Evolutionary conservation across 2,113 vertebrate genomes (phyloP).

Genomic region (Mesembrinibis cayennensis): DNA sequence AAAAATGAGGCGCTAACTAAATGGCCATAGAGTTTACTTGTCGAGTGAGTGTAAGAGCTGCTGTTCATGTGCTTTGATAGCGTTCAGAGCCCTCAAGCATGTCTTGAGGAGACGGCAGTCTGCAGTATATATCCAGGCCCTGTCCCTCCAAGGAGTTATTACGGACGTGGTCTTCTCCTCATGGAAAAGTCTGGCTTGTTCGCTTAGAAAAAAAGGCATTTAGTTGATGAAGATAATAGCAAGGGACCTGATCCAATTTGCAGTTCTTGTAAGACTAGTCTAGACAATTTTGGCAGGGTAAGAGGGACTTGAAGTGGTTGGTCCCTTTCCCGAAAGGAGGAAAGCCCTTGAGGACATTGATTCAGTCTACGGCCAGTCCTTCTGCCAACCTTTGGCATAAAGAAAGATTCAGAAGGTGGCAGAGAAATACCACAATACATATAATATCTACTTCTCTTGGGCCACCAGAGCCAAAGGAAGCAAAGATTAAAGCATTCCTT

Average conservation of each 20-base stretch:
- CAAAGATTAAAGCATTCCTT: background rate
- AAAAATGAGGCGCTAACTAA: background rate
- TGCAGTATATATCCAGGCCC: background rate
- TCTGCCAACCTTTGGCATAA: background rate
- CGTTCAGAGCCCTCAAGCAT: background rate
- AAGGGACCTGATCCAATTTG: background rate
- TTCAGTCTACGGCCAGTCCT: background rate
- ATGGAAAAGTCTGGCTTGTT: background rate
- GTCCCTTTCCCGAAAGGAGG: background rate
- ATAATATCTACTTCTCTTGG: background rate
- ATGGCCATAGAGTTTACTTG: too few species aligned
- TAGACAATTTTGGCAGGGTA: background rate
- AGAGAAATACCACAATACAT: background rate
- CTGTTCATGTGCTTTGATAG: background rate
- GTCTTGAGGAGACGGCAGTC: background rate
- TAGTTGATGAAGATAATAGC: background rate
- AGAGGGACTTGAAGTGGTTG: background rate
- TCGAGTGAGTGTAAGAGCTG: background rate
- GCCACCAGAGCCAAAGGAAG: background rate
- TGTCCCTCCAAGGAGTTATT: background rate
- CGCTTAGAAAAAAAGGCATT: background rate
- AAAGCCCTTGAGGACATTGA: background rate
- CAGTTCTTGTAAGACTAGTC: background rate
- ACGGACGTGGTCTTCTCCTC: background rate
- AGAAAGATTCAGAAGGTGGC: background rate